Percentiles rank a stretch among this genome's conserved stretches.
Evolutionary conservation across 2,888 invertebrate species (phyloP).

Genomic region (Drosophila demipolita): DNA sequence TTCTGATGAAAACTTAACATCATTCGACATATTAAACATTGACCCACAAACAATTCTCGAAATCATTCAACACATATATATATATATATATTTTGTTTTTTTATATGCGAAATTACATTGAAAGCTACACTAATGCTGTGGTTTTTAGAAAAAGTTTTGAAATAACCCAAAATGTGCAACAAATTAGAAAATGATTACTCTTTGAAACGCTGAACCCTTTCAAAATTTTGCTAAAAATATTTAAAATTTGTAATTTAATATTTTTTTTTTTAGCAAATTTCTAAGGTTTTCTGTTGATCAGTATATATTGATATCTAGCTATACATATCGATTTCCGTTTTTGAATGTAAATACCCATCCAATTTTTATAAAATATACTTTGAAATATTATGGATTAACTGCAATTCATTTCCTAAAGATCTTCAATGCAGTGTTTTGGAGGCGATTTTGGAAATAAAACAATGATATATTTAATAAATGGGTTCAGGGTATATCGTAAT

Average conservation of each 20-base stretch:
- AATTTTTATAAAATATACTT: too few species aligned
- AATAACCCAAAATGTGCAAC: background rate
- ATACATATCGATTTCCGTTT: too few species aligned
- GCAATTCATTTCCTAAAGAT: too few species aligned
- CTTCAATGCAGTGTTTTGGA: too few species aligned
- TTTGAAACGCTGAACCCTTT: background rate
- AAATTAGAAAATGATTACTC: background rate
- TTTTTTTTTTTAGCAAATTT: too few species aligned
- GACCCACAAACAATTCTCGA: constrained; percentile 14
- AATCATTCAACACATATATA: constrained; percentile 16
- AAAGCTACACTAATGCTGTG: background rate
- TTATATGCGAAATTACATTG: background rate
- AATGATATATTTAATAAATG: background rate
- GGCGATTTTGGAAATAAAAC: background rate
- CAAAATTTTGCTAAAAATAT: too few species aligned
- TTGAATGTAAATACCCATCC: background rate
- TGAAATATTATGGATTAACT: too few species aligned
- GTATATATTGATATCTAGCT: too few species aligned
- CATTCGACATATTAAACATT: constrained; percentile 9
- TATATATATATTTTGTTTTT: background rate
- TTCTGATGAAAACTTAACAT: constrained; percentile 24
- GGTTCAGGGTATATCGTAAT: background rate
- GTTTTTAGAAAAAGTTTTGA: background rate
- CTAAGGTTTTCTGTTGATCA: too few species aligned
- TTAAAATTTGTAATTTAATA: too few species aligned